Conservation (phyloP, 2,888 invertebrate genomes). For the Daptonema setosum region DNA sequence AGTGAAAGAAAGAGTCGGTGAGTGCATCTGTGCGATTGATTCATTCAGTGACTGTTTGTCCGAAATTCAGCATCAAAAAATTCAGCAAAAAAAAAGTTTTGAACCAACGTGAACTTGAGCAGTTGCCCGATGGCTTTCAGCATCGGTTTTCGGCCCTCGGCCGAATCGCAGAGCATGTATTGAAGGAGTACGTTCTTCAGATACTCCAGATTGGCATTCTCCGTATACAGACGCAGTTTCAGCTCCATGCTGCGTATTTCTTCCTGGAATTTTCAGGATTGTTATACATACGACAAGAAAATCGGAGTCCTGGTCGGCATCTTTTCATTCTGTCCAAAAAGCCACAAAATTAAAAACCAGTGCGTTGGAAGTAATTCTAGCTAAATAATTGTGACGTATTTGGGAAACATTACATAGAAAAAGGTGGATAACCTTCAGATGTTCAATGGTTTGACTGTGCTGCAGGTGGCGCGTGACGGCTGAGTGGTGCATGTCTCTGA, state of each 20-base stretch:
- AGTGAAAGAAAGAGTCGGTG: too few species aligned
- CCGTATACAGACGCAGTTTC: slow-evolving; percentile 14
- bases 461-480: background rate
- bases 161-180: slow-evolving; percentile 48
- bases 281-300: background rate
- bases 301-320: too few species aligned
- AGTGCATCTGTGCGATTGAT: too few species aligned
- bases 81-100: too few species aligned
- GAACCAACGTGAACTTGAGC: too few species aligned
- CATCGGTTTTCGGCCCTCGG: slow-evolving; percentile 52
- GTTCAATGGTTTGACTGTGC: background rate
- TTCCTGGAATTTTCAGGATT: slow-evolving; percentile 36
- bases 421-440: background rate
- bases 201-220: slow-evolving; percentile 46
- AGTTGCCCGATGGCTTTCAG: slow-evolving; percentile 49
- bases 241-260: slow-evolving; percentile 28
- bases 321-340: too few species aligned
- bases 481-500: slow-evolving; percentile 1
- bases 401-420: background rate
- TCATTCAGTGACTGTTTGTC: too few species aligned
- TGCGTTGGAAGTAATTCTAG: too few species aligned
- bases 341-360: too few species aligned
- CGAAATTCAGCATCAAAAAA: too few species aligned
- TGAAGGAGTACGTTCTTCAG: slow-evolving; percentile 64
- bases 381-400: too few species aligned